Percentiles rank a stretch among this genome's conserved stretches.
Evolutionary conservation across 2,888 invertebrate species (phyloP).

Genomic region (Gymnoscelis rufifasciata): DNA sequence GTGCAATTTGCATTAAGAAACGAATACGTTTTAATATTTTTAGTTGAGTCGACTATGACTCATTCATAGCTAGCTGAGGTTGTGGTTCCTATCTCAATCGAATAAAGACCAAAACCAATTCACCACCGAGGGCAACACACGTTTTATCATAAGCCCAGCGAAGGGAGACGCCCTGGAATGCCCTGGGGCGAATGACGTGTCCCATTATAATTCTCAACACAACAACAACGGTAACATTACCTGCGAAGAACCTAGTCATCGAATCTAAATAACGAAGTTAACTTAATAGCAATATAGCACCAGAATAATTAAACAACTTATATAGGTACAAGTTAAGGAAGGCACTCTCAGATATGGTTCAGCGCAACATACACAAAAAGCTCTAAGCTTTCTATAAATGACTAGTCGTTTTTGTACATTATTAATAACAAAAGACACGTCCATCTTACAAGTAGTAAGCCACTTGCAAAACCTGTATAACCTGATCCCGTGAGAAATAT

Average conservation of each 20-base stretch:
- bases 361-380: neutral
- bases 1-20: slow-evolving; percentile 16
- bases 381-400: slow-evolving; percentile 3
- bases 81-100: slow-evolving; percentile 9
- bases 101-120: slow-evolving; percentile 16
- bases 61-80: slow-evolving; percentile 18
- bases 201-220: slow-evolving; percentile 26
- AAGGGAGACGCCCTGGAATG: slow-evolving; percentile 26
- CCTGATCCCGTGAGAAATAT: slow-evolving; percentile 27
- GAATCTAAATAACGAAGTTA: too few species aligned
- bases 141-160: slow-evolving; percentile 20
- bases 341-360: too few species aligned
- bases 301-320: too few species aligned
- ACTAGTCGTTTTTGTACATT: slow-evolving; percentile 10
- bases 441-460: slow-evolving; percentile 17
- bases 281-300: too few species aligned
- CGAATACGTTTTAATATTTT: slow-evolving; percentile 24
- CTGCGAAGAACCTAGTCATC: slow-evolving; percentile 4
- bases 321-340: too few species aligned
- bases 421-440: slow-evolving; percentile 19
- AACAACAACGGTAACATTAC: slow-evolving; percentile 26
- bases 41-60: slow-evolving; percentile 32
- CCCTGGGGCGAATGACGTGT: slow-evolving; percentile 22
- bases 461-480: slow-evolving; percentile 26
- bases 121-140: slow-evolving; percentile 16